Percentiles rank a stretch among this genome's conserved stretches.
phyloP scores from a whole-genome alignment of 2,888 invertebrate species.

The Allolobophora icterica region DNA sequence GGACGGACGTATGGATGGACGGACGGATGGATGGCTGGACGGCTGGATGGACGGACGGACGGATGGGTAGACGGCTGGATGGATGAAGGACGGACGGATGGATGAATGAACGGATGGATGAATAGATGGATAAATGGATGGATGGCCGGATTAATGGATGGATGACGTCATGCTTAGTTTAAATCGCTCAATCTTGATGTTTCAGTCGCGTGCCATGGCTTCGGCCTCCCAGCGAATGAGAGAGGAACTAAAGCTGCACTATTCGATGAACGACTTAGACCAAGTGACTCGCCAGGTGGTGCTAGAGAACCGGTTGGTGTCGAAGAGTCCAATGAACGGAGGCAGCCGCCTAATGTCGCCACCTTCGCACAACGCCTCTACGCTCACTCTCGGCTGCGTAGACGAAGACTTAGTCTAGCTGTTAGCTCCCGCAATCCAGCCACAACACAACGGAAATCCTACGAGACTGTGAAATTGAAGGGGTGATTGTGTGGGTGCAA shows the following conservation, averaged over 20 bases:
- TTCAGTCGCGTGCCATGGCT: conserved; percentile 58
- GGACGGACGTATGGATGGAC: background rate
- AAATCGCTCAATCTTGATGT: conserved; percentile 7
- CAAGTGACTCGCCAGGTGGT: conserved; percentile 41
- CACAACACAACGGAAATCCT: background rate
- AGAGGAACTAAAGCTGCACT: conserved; percentile 55
- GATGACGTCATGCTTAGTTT: background rate
- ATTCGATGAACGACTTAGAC: conserved; percentile 49
- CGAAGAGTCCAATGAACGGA: conserved; percentile 27
- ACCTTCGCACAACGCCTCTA: background rate
- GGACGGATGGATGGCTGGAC: background rate
- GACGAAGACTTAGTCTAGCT: background rate
- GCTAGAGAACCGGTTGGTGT: conserved; percentile 39
- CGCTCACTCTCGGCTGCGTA: background rate
- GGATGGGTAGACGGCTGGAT: background rate
- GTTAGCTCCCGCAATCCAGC: background rate
- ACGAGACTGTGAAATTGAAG: background rate
- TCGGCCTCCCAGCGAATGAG: conserved; percentile 55
- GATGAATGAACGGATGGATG: background rate
- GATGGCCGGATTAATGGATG: no score
- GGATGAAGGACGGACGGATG: no score
- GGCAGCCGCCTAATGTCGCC: background rate
- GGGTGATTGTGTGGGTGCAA: background rate
- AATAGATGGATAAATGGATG: background rate
- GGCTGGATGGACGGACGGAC: background rate